Evolutionary conservation across 2,113 vertebrate species (phyloP).

Genomic region (Zapus hudsonius): DNA sequence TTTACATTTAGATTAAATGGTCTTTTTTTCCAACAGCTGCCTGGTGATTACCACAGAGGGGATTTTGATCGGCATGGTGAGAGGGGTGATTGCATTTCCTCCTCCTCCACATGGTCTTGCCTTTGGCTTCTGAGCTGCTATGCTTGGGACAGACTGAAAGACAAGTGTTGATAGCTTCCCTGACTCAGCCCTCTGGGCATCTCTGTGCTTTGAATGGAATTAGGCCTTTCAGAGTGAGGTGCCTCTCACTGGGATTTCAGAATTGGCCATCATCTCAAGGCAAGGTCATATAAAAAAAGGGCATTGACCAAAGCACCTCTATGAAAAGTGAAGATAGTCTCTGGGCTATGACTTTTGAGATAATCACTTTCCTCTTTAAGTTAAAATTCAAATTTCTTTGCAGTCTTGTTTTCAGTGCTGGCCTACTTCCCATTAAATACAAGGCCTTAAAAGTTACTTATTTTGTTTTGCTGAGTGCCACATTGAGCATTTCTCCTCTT

Average conservation of each 20-base stretch:
- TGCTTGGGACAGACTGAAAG: background rate
- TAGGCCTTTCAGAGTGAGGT: background rate
- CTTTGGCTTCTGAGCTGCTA: slow-evolving; percentile 38
- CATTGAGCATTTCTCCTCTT: background rate
- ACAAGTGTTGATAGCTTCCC: background rate
- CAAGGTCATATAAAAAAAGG: background rate
- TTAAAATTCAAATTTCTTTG: slow-evolving; percentile 49
- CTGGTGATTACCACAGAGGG: slow-evolving; percentile 50
- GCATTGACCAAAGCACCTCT: background rate
- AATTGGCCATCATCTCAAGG: background rate
- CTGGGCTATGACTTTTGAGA: background rate
- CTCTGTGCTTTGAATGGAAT: background rate
- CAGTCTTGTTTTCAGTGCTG: background rate
- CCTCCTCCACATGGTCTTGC: background rate
- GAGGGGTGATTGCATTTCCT: slow-evolving; percentile 56
- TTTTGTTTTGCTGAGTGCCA: background rate
- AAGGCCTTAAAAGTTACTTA: background rate
- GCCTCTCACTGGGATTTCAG: background rate
- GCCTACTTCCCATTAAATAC: background rate
- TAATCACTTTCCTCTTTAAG: background rate
- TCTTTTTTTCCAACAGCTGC: slow-evolving; percentile 42
- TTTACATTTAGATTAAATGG: slow-evolving; percentile 76
- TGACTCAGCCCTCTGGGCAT: background rate
- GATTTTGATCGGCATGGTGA: slow-evolving; percentile 32
- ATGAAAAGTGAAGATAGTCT: background rate